Evolutionary conservation across 2,113 vertebrate genomes (phyloP).

Genomic region (Zeus faber): DNA sequence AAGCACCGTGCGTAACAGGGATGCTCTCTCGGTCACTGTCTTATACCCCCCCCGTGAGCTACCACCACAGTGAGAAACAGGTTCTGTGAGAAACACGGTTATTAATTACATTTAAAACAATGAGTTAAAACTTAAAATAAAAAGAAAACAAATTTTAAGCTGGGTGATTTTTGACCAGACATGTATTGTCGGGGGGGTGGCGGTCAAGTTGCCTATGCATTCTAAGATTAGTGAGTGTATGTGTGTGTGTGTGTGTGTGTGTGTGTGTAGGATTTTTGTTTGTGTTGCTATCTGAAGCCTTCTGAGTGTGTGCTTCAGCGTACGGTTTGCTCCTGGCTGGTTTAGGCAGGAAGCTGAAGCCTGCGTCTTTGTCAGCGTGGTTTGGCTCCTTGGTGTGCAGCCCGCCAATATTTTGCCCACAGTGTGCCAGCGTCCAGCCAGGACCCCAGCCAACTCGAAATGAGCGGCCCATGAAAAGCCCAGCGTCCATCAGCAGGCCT

Average conservation of each 20-base stretch:
- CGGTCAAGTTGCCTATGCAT: background rate
- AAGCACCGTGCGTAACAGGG: too few species aligned
- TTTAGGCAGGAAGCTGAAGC: conserved; percentile 77
- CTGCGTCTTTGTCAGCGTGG: conserved; percentile 37
- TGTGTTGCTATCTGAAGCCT: too few species aligned
- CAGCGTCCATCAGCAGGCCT: conserved; percentile 86
- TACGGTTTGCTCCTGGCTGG: conserved; percentile 79
- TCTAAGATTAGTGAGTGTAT: background rate
- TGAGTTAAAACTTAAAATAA: too few species aligned
- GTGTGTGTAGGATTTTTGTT: background rate
- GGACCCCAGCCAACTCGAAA: conserved; percentile 94
- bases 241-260: background rate
- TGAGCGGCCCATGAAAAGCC: conserved; percentile 85
- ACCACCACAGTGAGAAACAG: too few species aligned
- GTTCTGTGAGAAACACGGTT: too few species aligned
- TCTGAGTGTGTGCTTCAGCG: too few species aligned
- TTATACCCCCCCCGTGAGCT: too few species aligned
- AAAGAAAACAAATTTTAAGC: too few species aligned
- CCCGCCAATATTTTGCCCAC: conserved; percentile 72
- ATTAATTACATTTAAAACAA: too few species aligned
- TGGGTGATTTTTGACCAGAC: too few species aligned
- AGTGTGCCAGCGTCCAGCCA: conserved; percentile 83
- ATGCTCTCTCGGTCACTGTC: too few species aligned
- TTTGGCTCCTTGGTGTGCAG: background rate
- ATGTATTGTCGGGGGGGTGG: too few species aligned